Evolutionary conservation across 2,797 vertebrate species (phyloP), one percentile per base, ranked within the genome.

Genomic region (Scolopax rusticola): DNA sequence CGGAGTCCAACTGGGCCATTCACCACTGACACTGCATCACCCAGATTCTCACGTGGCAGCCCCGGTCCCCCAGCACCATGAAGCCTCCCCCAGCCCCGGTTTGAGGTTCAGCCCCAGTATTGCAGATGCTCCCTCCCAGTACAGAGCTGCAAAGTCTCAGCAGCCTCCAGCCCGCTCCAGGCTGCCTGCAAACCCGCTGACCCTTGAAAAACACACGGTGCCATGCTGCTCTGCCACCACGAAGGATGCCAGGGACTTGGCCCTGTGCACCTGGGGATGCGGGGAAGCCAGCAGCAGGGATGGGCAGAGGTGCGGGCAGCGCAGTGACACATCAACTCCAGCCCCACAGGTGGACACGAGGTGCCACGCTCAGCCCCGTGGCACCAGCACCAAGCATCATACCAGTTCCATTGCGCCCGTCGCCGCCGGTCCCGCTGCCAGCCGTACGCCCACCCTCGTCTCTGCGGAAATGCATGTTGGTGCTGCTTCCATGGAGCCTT

Each of bases 281-380:
- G 0, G 61, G 40, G 14, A 71, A 45, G 47, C 0, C 1, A 0
- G 71, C 68, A 73, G 47, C 41, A 65, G 64, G 50, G 48, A 32
- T 0, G 1, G 69, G 64, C 78, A 74, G 71, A 9, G 15, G 76
- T 14, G 19, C 1, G 4, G 36, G 13, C 40, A 73, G 54, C 0
- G 0, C 68, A 23, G 48, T 0, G 5, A 54, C 7, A 5, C 3
- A 2, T 11, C 6, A 3, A 20, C 41, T 65, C 12, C 30, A 3
- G 32, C 43, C 69, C 18, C n/a, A 1, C 16, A 3, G 56, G 21
- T 32, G 70, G 59, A 73, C 41, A 45, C 0, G 1, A 54, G 40
- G 53, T 41, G 40, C 10, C 6, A 0, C 3, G 21, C n/a, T 45
- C 56, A 4, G 59, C 68, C 59, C 41, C 1, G 0, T 4, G 5